phyloP scores from a whole-genome alignment of 2,797 vertebrate genomes.

The Lateolabrax maculatus region DNA sequence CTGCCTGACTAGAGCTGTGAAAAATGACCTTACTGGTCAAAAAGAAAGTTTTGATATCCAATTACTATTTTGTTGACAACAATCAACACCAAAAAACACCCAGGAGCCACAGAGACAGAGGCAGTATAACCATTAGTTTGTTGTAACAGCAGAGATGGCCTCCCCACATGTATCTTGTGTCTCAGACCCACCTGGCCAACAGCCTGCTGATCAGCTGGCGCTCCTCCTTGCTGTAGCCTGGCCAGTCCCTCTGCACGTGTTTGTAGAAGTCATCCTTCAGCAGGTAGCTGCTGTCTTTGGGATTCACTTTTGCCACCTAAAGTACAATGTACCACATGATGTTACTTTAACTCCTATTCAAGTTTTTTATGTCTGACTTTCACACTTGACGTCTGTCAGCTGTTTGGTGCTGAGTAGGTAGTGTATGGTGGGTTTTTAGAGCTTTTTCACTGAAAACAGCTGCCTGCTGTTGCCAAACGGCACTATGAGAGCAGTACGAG shows the following conservation, averaged over 20 bases:
- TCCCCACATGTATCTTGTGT: not conserved
- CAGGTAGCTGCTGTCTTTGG: conserved; percentile 84
- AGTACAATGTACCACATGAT: conserved; percentile 27
- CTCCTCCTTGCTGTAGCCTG: conserved; percentile 83
- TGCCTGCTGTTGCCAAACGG: too few relatives aligned
- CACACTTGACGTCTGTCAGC: not conserved
- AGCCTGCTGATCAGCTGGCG: conserved; percentile 79
- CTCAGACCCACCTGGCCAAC: conserved; percentile 79
- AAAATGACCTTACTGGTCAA: conserved; percentile 25
- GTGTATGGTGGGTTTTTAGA: too few relatives aligned
- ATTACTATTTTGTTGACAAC: not conserved
- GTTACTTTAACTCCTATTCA: not conserved
- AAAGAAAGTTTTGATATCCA: conserved; percentile 14
- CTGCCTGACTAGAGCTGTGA: not conserved
- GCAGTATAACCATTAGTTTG: not conserved
- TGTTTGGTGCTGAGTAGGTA: too few relatives aligned
- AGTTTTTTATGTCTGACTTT: not conserved
- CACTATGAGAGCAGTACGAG: too few relatives aligned
- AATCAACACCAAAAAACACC: not conserved
- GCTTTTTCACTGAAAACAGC: not conserved
- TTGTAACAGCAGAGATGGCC: not conserved
- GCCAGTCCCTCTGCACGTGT: conserved; percentile 83
- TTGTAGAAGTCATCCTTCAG: conserved; percentile 82
- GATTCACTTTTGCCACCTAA: conserved; percentile 84
- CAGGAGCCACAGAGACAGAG: not conserved